These are phyloP conservation scores for Phenganax subtilis DNA, from an alignment of 92 coral and sea anemone species.

Conservation along the genomic window DNA sequence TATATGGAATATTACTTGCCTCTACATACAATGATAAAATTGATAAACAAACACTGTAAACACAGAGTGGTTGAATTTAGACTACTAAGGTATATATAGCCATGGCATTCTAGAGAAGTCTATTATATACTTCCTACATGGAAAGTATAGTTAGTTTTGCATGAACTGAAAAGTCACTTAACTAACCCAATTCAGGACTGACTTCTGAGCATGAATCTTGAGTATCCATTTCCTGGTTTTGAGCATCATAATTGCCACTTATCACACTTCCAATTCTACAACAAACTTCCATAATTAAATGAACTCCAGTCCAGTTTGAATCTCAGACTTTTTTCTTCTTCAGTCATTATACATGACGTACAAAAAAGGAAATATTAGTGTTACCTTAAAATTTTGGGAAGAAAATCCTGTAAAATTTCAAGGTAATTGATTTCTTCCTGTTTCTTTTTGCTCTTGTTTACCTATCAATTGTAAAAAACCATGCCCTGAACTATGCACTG, in stretches of 20 bases:
- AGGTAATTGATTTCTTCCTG: conserved; percentile 91
- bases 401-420: conserved; percentile 73
- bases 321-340: neutral
- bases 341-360: neutral
- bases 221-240: conserved; percentile 8
- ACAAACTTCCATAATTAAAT: neutral
- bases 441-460: conserved; percentile 92
- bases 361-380: neutral
- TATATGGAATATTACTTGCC: conserved; percentile 49
- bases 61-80: neutral
- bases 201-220: neutral
- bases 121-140: too few relatives aligned
- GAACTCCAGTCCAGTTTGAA: neutral
- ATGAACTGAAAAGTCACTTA: neutral
- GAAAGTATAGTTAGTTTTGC: too few relatives aligned
- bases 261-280: conserved; percentile 10
- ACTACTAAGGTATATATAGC: neutral
- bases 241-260: conserved; percentile 6
- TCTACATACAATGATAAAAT: conserved; percentile 19
- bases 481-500: neutral
- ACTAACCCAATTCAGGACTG: conserved; percentile 32
- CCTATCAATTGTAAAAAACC: conserved; percentile 38
- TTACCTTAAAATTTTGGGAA: conserved; percentile 59
- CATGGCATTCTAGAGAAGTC: neutral
- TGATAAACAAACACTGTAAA: neutral